These are phyloP conservation scores for Miltochrista miniata DNA, from an alignment of 2,888 invertebrate genomes.

Conservation along the genomic window DNA sequence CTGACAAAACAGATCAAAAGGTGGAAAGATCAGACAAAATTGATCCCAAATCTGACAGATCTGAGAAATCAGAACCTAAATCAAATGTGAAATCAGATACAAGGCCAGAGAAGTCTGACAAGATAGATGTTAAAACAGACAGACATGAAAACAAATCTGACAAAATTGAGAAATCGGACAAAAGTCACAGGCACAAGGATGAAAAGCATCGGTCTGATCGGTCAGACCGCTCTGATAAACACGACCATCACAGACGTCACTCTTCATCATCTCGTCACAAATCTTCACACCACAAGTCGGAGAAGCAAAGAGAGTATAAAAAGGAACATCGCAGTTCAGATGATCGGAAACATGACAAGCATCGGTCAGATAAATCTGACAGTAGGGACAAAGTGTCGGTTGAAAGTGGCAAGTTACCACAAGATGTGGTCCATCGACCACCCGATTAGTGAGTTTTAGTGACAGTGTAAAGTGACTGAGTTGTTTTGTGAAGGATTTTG, in stretches of 20 bases:
- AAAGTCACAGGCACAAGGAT: conserved; percentile 55
- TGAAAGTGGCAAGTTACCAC: conserved; percentile 55
- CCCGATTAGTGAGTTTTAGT: conserved; percentile 57
- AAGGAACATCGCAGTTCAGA: conserved; percentile 59
- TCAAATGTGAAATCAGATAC: conserved; percentile 18
- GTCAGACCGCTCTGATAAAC: conserved; percentile 33
- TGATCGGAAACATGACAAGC: conserved; percentile 54
- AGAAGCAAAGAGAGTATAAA: conserved; percentile 56
- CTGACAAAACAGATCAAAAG: conserved; percentile 43
- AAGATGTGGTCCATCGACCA: conserved; percentile 58
- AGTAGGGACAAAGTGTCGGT: conserved; percentile 35
- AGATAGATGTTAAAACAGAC: conserved; percentile 26
- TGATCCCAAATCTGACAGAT: conserved; percentile 40
- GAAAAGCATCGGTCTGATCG: conserved; percentile 30
- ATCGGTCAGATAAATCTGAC: conserved; percentile 38
- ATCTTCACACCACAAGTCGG: conserved; percentile 56
- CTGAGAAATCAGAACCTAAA: conserved; percentile 34
- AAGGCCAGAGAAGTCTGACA: conserved; percentile 35
- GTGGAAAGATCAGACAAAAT: conserved; percentile 37
- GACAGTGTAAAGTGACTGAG: conserved; percentile 21
- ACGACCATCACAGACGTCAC: conserved; percentile 63
- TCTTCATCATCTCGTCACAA: conserved; percentile 68
- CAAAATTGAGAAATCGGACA: conserved; percentile 12
- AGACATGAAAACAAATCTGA: conserved; percentile 32
- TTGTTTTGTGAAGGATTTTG: conserved; percentile 40